These are phyloP conservation scores for Linepithema humile DNA, from an alignment of 1,140 invertebrate species.

Conservation along the genomic window DNA sequence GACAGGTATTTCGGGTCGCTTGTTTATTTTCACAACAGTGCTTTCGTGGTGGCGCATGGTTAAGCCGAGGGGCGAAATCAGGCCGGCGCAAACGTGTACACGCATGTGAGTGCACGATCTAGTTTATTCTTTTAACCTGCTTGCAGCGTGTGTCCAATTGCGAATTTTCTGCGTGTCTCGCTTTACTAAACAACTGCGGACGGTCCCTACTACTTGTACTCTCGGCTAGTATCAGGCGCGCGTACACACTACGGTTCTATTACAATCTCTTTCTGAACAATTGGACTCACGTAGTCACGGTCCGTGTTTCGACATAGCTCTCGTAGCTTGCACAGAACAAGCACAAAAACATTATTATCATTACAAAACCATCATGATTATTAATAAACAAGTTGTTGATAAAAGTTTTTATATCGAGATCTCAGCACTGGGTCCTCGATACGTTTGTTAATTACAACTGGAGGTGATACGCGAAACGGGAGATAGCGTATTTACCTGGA, in stretches of 20 bases:
- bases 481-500: slow-evolving; percentile 78
- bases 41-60: not conserved
- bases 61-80: slow-evolving; percentile 27
- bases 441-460: not conserved
- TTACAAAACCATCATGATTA: slow-evolving; percentile 1
- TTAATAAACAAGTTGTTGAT: not conserved
- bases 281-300: slow-evolving; percentile 82
- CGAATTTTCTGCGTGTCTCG: slow-evolving; percentile 26
- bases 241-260: slow-evolving; percentile 63
- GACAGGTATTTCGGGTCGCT: slow-evolving; percentile 61
- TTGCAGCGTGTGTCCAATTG: slow-evolving; percentile 44
- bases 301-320: slow-evolving; percentile 81
- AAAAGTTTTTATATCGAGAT: not conserved
- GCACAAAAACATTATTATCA: slow-evolving; percentile 37
- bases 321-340: slow-evolving; percentile 84
- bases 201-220: slow-evolving; percentile 26
- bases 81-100: slow-evolving; percentile 16
- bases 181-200: not conserved
- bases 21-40: slow-evolving; percentile 63
- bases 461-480: too few relatives aligned
- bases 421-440: not conserved
- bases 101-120: slow-evolving; percentile 28
- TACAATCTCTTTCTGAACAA: slow-evolving; percentile 65
- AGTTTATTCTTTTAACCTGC: slow-evolving; percentile 43
- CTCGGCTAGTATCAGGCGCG: slow-evolving; percentile 1